These are phyloP conservation scores for Diadumene lineata DNA, from an alignment of 92 coral and sea anemone genomes.

Conservation along the genomic window DNA sequence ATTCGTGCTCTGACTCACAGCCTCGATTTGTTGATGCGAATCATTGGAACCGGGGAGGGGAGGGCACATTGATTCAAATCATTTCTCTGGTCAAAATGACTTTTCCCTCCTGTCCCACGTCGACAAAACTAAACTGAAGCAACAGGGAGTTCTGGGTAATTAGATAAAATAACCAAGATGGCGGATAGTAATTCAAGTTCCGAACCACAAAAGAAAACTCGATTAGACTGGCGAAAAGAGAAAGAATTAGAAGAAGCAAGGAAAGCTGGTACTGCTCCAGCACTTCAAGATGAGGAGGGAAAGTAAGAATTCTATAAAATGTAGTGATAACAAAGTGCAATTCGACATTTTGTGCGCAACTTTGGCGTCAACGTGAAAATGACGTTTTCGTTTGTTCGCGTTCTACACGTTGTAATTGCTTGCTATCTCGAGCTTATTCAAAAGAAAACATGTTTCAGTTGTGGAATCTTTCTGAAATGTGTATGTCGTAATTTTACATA, in stretches of 20 bases:
- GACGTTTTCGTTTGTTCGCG: background rate
- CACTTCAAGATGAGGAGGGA: slow-evolving; percentile 98
- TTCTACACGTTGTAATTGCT: background rate
- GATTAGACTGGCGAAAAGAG: slow-evolving; percentile 97
- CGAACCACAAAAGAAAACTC: slow-evolving; percentile 81
- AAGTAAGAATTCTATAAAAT: slow-evolving; percentile 57
- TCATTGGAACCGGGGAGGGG: background rate
- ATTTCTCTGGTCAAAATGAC: too few species aligned
- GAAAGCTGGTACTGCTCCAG: slow-evolving; percentile 99
- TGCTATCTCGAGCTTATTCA: too few species aligned
- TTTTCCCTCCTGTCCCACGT: slow-evolving; percentile 37
- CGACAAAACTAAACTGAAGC: too few species aligned
- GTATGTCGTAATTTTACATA: too few species aligned
- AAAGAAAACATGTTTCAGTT: too few species aligned
- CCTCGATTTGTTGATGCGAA: slow-evolving; percentile 24
- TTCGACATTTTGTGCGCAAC: background rate
- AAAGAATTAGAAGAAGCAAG: slow-evolving; percentile 98
- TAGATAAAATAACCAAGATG: slow-evolving; percentile 70
- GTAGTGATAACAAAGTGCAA: background rate
- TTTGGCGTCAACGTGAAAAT: background rate
- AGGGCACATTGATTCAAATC: too few species aligned
- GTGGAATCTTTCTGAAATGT: too few species aligned
- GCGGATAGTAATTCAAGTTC: slow-evolving; percentile 67
- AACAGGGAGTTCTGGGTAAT: slow-evolving; percentile 32
- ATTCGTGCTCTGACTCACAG: slow-evolving; percentile 21